These are phyloP conservation scores for Fragum whitleyi DNA, from an alignment of 2,888 invertebrate species.

Conservation along the genomic window DNA sequence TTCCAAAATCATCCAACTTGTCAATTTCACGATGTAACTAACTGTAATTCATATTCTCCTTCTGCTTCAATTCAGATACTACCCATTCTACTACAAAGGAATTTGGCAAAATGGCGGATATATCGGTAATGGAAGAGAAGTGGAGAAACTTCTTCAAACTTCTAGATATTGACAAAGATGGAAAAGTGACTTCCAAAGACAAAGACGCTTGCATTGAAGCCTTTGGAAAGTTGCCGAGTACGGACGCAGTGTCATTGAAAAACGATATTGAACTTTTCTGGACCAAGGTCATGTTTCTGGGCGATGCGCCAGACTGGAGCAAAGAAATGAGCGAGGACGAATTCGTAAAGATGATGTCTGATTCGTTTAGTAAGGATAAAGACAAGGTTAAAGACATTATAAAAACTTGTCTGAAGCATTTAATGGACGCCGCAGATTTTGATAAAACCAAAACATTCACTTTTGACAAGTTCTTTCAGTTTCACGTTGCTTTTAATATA, in stretches of 20 bases:
- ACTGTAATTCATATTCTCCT: no score
- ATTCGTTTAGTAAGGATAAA: slow-evolving; percentile 46
- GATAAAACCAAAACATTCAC: slow-evolving; percentile 47
- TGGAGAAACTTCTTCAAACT: slow-evolving; percentile 61
- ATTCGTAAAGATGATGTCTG: slow-evolving; percentile 40
- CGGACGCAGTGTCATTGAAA: slow-evolving; percentile 13
- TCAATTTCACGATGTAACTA: no score
- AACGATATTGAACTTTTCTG: slow-evolving; percentile 47
- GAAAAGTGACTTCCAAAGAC: slow-evolving; percentile 41
- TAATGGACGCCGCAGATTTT: slow-evolving; percentile 47
- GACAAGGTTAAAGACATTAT: slow-evolving; percentile 1
- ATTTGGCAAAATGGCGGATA: slow-evolving; percentile 41
- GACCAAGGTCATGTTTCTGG: slow-evolving; percentile 47
- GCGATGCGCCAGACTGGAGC: slow-evolving; percentile 44
- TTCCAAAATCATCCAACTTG: no score
- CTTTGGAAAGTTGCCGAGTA: slow-evolving; percentile 18
- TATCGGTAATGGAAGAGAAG: slow-evolving; percentile 57
- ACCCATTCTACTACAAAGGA: no score
- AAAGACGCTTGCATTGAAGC: slow-evolving; percentile 40
- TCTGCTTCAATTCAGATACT: no score
- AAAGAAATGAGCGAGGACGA: slow-evolving; percentile 43
- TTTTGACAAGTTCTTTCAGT: slow-evolving; percentile 62
- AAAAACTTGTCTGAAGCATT: slow-evolving; percentile 35
- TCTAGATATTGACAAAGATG: slow-evolving; percentile 61
- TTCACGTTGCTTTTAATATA: slow-evolving; percentile 53